Base-by-base conservation (phyloP, 2,888 invertebrate species). In the Hydraecia micacea region DNA sequence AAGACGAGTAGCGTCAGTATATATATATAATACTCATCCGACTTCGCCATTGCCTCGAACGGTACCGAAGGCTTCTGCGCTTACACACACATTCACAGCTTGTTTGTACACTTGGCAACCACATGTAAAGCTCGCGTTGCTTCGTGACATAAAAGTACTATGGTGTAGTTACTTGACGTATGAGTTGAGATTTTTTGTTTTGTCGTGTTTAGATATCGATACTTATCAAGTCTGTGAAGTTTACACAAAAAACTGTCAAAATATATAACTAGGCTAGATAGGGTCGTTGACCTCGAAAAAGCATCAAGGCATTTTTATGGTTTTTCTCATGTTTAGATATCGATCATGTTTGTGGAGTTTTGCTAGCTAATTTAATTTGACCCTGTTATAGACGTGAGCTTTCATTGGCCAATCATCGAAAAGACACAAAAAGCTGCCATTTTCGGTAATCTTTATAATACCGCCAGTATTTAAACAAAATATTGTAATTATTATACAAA, bases 401-500 rank as follows among this genome's bases (percentile, higher is more conserved):
- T 2, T 6, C 68, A 74, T 81, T 75, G 69, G 78, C 15, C 66
- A 58, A 65, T 9, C 78, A 58, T 65, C 1, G 11, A 5, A 25
- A 62, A 39, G 66, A 66, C 21, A 25, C 9, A 66, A 13, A 65
- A 74, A 4, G 9, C 75, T 84, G 81, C 84, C 84, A 84, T 84
- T 84, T 84, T 67, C 28, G 74, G 81, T 84, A 58, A 84, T 25
- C 18, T 75, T 69, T 77, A 77, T 60, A 60, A 28, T 75, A 84
- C 75, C 75, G 39, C 39, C 81, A 84, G 84, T 84, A 84, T 84
- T 84, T 81, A 63, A 46, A 58, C 52, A 72, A 52, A 73, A 83
- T 74, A 83, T 71, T 82, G 58, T 83, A 77, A 83, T 80, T 76
- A 72, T 49, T 75, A 76, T 67, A 72, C 21, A 71, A 65, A 15